Evolutionary conservation across 2,113 vertebrate species (phyloP).

Genomic region (Cynopterus brachyotis): DNA sequence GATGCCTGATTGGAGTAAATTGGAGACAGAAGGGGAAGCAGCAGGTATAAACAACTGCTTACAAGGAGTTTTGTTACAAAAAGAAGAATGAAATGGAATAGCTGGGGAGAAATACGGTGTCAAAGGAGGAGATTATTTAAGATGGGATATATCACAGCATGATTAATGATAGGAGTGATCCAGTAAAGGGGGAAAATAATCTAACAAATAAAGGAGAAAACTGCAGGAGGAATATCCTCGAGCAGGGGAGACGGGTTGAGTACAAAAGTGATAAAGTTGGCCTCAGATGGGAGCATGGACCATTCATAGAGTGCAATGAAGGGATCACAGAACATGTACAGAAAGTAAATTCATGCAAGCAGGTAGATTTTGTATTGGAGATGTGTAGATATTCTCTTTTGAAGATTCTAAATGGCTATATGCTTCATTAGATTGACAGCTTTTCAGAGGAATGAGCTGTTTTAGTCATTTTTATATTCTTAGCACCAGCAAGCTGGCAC

Average conservation of each 20-base stretch:
- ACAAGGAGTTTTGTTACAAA: not conserved
- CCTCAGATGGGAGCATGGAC: not conserved
- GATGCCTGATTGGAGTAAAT: not conserved
- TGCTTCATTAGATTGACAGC: not conserved
- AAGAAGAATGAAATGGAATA: not conserved
- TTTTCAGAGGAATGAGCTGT: conserved; percentile 2
- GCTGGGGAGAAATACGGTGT: not conserved
- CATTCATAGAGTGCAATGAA: fast-evolving
- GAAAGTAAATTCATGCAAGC: not conserved
- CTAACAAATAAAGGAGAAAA: not conserved
- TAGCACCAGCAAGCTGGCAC: not conserved
- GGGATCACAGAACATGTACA: not conserved
- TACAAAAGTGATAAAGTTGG: too few species aligned
- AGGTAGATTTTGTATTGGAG: not conserved
- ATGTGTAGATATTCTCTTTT: not conserved
- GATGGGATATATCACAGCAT: not conserved
- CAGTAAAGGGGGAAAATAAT: not conserved
- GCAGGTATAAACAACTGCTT: not conserved
- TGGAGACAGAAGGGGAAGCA: not conserved
- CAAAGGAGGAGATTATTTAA: not conserved
- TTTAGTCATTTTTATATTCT: not conserved
- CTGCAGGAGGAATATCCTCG: not conserved
- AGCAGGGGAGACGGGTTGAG: not conserved
- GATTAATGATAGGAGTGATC: not conserved
- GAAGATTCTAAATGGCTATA: not conserved